Evolutionary conservation across 2,797 vertebrate species (phyloP), one percentile per base, ranked within the genome.

Genomic region (Ctenochaetus hawaiiensis): DNA sequence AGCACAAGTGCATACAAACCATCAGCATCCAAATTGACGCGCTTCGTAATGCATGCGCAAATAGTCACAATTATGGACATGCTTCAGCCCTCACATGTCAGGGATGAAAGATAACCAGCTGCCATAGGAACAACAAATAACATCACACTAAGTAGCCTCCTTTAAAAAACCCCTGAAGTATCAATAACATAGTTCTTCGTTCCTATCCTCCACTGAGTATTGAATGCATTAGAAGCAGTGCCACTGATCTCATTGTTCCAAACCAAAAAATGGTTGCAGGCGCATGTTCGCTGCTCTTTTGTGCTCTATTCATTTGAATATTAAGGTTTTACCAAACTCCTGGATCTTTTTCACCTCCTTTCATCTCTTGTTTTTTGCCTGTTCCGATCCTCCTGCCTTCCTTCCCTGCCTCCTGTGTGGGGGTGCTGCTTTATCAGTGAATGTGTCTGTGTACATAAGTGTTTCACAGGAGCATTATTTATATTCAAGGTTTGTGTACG

Each of bases 161-260:
- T n/a, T 75, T 81, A 77, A 78, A 84, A 84, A 86, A 17, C 14
- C 74, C 81, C 63, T 0, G n/a, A 64, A 41, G 73, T 88, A 87
- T 92, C 75, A 74, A 84, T 91, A 86, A 90, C 84, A 92, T 82
- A 81, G 82, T 85, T 81, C 77, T 62, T 76, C 77, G 82, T 81
- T 71, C 65, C 78, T 62, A 64, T 70, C 56, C 77, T 61, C 64
- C 49, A 37, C 51, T 1, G 16, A 39, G 65, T 71, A 48, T 16
- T 26, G 69, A 74, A 67, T 8, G 43, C 66, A 59, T 43, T n/a
- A 43, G 72, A 64, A 67, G 82, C 69, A 62, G 66, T 1, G 30
- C 41, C 23, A 26, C 78, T 51, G 67, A 83, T 81, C 71, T 80
- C 76, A 81, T 64, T 82, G 82, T 86, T 78, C 63, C 60, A 73